Base-by-base conservation (phyloP, 2,797 vertebrate species). In the Gorsachius magnificus region DNA sequence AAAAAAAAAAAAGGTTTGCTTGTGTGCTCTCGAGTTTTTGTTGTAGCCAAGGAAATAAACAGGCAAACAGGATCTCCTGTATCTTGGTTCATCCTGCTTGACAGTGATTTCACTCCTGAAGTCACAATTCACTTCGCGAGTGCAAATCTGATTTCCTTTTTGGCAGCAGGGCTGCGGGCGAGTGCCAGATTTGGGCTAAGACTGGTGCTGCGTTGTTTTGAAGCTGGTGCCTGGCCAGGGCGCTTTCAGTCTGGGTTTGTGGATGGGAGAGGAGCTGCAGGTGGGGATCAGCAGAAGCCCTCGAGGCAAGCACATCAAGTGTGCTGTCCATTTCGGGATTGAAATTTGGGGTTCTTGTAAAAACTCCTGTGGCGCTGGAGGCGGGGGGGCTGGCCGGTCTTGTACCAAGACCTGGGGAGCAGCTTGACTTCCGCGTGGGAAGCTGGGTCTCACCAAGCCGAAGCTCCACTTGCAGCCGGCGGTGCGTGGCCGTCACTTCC, bases 41-140 rank as follows among this genome's bases (percentile, higher is more conserved):
- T 82, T 26, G 70, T 94, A 81, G 85, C 93, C 85, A 93, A 89
- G 77, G 88, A 95, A 91, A 77, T 90, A 95, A 89, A 79, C 58
- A 77, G 21, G 41, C 60, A 94, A 87, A 95, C 83, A 89, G 91
- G 90, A 95, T 95, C 85, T 93, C 77, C 89, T 91, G 48, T 83
- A 5, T 89, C 53, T 79, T 38, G 68, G 36, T 76, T 92, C 70
- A 26, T 96, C 77, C 88, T 91, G 91, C 74, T 87, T 36, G 66
- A 29, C 87, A 77, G 91, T 93, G 84, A 60, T 90, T 90, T 82
- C 3, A 35, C 92, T 94, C 51, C 63, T 83, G 64, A 81, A 89
- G 51, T 16, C 1, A 0, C 76, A 72, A 61, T 43, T 84, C 66
- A 75, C 58, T 83, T 70, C 26, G 64, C 0, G 2, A 92, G 46